These are phyloP conservation scores for Saimiri boliviensis DNA, from an alignment of 2,113 vertebrate species.

Conservation along the genomic window DNA sequence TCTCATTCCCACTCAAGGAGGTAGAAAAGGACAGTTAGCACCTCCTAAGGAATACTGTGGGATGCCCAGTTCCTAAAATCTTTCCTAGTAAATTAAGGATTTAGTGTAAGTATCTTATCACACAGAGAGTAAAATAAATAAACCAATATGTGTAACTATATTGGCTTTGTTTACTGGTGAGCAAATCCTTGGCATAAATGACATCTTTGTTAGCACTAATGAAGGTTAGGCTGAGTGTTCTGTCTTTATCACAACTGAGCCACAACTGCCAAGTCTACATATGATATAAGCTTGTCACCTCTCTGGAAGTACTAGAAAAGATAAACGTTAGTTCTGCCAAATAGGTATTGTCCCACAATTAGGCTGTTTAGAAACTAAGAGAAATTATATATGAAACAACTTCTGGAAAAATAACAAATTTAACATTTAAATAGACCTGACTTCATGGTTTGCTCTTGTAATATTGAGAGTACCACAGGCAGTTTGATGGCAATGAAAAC, in stretches of 20 bases:
- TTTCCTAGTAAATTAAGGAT: conserved; percentile 21
- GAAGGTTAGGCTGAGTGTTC: neutral
- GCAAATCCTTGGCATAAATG: neutral
- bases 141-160: conserved; percentile 8
- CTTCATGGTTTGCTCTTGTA: neutral
- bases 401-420: conserved; percentile 23
- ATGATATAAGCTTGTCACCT: neutral
- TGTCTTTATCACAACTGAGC: neutral
- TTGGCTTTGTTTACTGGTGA: conserved; percentile 28
- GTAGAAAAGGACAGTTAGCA: neutral
- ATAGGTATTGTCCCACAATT: neutral
- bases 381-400: conserved; percentile 18
- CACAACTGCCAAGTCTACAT: neutral
- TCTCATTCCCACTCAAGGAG: neutral
- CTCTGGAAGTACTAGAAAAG: conserved; percentile 26
- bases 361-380: conserved; percentile 24
- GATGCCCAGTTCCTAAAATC: conserved; percentile 1
- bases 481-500: conserved; percentile 18
- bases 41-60: neutral
- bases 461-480: neutral
- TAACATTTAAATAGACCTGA: conserved; percentile 1
- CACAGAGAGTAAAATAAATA: conserved; percentile 21
- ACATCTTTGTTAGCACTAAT: conserved; percentile 25
- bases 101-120: neutral
- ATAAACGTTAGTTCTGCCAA: neutral